A percentile compares a stretch with the other conserved stretches of the same genome.
Evolutionary conservation across 2,113 vertebrate genomes (phyloP).

Genomic region (Meleagris gallopavo): DNA sequence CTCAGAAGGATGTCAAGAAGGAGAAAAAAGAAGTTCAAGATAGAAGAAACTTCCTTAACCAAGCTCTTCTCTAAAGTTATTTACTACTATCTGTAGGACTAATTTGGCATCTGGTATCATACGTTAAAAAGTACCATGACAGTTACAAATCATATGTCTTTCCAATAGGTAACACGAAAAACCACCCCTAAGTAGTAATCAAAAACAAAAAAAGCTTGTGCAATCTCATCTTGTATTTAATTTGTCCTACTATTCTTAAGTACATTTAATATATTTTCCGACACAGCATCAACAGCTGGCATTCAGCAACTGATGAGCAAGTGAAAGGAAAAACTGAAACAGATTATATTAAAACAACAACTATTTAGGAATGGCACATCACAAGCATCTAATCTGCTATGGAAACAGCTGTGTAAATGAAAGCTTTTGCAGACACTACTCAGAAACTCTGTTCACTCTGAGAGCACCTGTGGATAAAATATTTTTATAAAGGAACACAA

Average conservation of each 20-base stretch:
- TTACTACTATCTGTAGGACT: background rate
- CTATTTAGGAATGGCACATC: background rate
- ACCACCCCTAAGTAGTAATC: background rate
- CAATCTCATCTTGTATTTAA: background rate
- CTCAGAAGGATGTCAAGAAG: background rate
- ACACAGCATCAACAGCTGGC: background rate
- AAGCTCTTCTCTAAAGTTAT: background rate
- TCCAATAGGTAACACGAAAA: background rate
- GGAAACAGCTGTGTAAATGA: background rate
- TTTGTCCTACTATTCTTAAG: background rate
- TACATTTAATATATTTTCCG: background rate
- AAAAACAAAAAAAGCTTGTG: background rate
- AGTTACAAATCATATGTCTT: background rate
- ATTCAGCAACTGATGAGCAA: background rate
- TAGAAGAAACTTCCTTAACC: background rate
- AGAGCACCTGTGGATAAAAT: background rate
- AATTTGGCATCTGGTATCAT: background rate
- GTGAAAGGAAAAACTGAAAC: background rate
- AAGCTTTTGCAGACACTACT: background rate
- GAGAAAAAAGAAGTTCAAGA: background rate
- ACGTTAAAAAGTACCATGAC: background rate
- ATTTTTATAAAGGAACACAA: background rate
- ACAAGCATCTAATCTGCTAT: background rate
- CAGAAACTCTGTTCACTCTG: background rate
- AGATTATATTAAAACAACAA: background rate